Percentiles rank a stretch among this genome's conserved stretches.
These are phyloP conservation scores for Stratiomys singularior DNA, from an alignment of 2,888 invertebrate genomes.

Conservation along the genomic window DNA sequence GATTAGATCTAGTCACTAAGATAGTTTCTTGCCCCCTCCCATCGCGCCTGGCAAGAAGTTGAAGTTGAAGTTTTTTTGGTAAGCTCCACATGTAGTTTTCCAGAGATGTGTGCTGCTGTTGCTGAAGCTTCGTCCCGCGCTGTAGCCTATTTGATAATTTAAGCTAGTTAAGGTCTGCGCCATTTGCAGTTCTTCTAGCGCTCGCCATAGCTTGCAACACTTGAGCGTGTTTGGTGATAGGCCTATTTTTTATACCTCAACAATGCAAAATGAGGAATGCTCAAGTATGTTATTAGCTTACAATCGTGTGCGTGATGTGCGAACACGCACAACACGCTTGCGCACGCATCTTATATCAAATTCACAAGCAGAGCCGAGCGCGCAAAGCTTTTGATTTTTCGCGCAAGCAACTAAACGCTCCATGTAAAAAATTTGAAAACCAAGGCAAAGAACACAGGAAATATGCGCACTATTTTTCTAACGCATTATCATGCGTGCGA, in stretches of 20 bases:
- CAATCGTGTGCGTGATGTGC: constrained; percentile 12
- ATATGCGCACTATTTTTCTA: constrained; percentile 12
- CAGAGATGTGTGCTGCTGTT: neutral
- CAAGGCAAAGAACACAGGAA: neutral
- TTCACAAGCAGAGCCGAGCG: neutral
- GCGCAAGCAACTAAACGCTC: neutral
- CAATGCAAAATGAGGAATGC: constrained; percentile 12
- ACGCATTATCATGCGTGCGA: constrained; percentile 10
- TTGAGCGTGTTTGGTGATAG: neutral
- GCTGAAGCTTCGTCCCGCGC: constrained; percentile 3
- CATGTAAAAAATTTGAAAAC: neutral
- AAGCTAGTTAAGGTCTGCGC: constrained; percentile 4
- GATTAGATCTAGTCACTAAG: constrained; percentile 16
- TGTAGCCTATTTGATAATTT: neutral
- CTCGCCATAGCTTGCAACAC: neutral
- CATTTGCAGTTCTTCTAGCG: neutral
- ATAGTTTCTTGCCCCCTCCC: constrained; percentile 8
- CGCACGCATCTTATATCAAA: constrained; percentile 34
- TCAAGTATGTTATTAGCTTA: neutral
- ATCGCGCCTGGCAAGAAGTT: neutral
- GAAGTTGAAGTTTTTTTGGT: neutral
- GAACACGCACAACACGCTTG: constrained; percentile 7
- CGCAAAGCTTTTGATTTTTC: neutral
- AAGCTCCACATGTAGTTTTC: neutral
- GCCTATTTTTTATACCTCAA: constrained; percentile 1